Evolutionary conservation across 2,113 vertebrate genomes (phyloP).

Genomic region (Patagioenas fasciata): DNA sequence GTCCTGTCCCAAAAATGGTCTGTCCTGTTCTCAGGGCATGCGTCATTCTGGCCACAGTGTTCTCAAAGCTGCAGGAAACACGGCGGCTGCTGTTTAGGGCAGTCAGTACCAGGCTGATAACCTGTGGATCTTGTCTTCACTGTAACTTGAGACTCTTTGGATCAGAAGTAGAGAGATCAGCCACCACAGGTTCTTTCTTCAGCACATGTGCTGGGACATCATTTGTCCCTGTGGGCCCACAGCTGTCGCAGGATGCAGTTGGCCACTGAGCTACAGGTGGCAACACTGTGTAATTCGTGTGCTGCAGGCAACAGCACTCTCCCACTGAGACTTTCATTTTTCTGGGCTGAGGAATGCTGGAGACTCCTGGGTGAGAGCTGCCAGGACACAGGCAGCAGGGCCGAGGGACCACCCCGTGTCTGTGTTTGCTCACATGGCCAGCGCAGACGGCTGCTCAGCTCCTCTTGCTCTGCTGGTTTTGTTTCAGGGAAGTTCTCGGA

Average conservation of each 20-base stretch:
- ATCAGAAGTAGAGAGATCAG: neutral
- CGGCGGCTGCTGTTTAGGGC: neutral
- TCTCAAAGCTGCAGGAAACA: neutral
- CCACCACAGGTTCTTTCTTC: neutral
- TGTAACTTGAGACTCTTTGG: neutral
- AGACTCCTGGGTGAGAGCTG: neutral
- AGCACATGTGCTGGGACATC: accelerated
- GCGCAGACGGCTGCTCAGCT: neutral
- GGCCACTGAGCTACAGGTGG: neutral
- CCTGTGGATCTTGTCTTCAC: accelerated
- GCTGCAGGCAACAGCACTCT: neutral
- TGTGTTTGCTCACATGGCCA: accelerated
- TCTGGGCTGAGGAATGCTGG: neutral
- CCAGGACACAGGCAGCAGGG: accelerated
- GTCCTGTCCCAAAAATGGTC: neutral
- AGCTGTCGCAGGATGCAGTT: neutral
- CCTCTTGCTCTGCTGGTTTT: neutral
- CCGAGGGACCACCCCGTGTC: neutral
- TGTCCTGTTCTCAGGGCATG: accelerated
- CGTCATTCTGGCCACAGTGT: neutral
- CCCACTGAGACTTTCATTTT: neutral
- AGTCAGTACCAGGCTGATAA: neutral
- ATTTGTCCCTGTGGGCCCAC: neutral
- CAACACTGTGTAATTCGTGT: accelerated
- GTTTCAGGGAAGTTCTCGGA: constrained; percentile 80